Conservation (phyloP, 1,140 invertebrate species). For the Brachystomella parvula region DNA sequence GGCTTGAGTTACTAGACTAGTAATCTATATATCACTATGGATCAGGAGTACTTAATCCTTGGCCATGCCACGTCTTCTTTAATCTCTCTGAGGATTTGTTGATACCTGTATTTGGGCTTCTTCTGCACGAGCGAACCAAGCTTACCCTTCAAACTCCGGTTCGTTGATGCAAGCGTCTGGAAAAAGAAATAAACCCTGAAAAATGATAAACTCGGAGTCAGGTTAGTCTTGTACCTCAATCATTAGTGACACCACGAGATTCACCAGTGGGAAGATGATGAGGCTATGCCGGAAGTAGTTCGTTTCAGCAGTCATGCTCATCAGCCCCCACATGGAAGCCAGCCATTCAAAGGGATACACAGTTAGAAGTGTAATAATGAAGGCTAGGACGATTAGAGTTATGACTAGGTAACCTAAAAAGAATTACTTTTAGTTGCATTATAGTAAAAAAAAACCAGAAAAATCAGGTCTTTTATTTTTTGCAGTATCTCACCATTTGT, state of each 20-base stretch:
- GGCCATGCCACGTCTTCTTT: constrained; percentile 33
- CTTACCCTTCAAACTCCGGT: constrained; percentile 21
- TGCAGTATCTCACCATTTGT: constrained; percentile 49
- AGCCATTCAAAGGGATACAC: constrained; percentile 37
- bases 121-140: constrained; percentile 14
- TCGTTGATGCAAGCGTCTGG: background rate
- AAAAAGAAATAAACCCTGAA: background rate
- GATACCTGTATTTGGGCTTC: constrained; percentile 29
- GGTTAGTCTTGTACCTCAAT: constrained; percentile 22
- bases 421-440: too few species aligned
- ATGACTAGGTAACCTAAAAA: constrained; percentile 37
- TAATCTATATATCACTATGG: too few species aligned
- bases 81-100: constrained; percentile 32
- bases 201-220: background rate
- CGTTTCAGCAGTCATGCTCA: constrained; percentile 14
- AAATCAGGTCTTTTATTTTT: background rate
- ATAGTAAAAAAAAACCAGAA: background rate
- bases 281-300: constrained; percentile 21
- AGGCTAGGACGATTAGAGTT: constrained; percentile 38
- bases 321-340: constrained; percentile 28
- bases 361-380: constrained; percentile 38
- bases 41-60: background rate
- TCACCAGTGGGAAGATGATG: constrained; percentile 21
- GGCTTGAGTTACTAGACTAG: too few species aligned
- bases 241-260: constrained; percentile 21